Evolutionary conservation across 2,797 vertebrate species (phyloP), one percentile per base, ranked within the genome.

Genomic region (Danio tinwini): DNA sequence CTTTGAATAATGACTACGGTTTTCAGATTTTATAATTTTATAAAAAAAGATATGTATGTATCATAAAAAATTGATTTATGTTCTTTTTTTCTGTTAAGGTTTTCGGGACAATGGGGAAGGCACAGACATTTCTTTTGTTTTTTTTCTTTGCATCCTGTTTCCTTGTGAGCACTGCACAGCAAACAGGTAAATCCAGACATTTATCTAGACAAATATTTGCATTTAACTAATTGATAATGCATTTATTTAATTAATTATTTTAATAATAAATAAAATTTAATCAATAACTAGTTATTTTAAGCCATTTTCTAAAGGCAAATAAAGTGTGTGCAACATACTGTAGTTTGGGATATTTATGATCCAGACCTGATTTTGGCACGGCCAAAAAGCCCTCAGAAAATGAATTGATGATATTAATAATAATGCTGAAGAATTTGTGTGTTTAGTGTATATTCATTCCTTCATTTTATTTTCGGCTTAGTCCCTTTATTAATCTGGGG

Each of bases 111-210:
- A 94, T 94, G 93, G 86, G 70, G 76, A 59, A 79, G 58, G 69
- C 82, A 71, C 13, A 21, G 62, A 42, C 79, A 67, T 81, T 90
- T n/a, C 81, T 93, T 74, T 79, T 87, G 58, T 21, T 79, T 82
- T 85, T 93, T 75, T 42, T 93, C 52, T 2, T 85, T 6, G 83
- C 81, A 12, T 68, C 67, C 1, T 90, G 88, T 89, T 86, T 92
- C 84, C 61, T 84, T 1, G 52, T 86, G 59, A 87, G 76, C 65
- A 6, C 21, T 0, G 85, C 90, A 64, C 89, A 93, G 59, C 85
- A 2, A 61, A 90, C 87, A 92, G 92, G 93, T 94, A 89, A 73
- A 87, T 84, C 8, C 16, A 29, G 29, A 29, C 29, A 29, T 29
- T 29, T 37, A 40, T 63, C n/a, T 53, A 80, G 3, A 47, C 7